Evolutionary conservation across 64 coral and sea anemone species (phyloP).

Genomic region (Dendronephthya gigantea): DNA sequence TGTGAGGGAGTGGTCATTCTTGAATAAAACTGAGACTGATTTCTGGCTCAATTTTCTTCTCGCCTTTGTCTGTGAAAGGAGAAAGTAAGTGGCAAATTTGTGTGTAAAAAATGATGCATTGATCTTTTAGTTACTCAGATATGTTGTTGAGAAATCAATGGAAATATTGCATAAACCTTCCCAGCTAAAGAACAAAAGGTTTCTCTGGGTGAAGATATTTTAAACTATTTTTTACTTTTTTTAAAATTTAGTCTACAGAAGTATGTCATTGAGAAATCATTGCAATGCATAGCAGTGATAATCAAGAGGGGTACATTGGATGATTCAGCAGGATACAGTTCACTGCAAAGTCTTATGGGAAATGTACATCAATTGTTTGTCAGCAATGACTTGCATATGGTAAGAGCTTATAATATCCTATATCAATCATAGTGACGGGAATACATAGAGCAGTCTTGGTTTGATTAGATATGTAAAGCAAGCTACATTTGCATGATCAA

Average conservation of each 20-base stretch:
- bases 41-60: conserved; percentile 6
- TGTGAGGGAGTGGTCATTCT: neutral
- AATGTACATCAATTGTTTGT: conserved; percentile 53
- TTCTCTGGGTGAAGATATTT: too few species aligned
- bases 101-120: too few species aligned
- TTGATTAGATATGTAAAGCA: too few species aligned
- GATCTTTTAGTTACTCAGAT: too few species aligned
- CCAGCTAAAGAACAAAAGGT: too few species aligned
- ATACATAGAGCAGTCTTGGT: too few species aligned
- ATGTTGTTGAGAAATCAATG: too few species aligned
- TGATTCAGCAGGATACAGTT: neutral
- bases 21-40: neutral
- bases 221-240: conserved; percentile 9
- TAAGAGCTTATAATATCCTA: conserved; percentile 7
- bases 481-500: too few species aligned
- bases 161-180: too few species aligned
- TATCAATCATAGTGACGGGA: too few species aligned
- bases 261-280: conserved; percentile 84
- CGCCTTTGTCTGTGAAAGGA: neutral
- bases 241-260: conserved; percentile 80
- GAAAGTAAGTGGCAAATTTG: neutral
- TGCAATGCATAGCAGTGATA: conserved; percentile 84
- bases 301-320: conserved; percentile 76
- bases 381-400: conserved; percentile 51
- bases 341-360: neutral